Evolutionary conservation across 2,797 vertebrate genomes (phyloP), one percentile per base, ranked within the genome.

Genomic region (Rachycentron canadum): DNA sequence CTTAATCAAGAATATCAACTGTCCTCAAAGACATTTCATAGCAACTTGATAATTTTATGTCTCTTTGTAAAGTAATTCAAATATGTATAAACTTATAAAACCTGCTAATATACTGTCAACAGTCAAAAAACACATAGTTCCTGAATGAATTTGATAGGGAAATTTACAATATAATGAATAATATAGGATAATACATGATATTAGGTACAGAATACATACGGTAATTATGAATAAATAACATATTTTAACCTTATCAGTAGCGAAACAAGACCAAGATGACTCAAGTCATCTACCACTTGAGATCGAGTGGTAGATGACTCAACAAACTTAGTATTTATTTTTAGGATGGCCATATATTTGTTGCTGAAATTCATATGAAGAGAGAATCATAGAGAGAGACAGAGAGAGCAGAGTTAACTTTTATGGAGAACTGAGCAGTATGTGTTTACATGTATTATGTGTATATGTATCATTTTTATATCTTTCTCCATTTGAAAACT

Each of bases 401-500:
- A 32, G 36, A 19, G 21, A 9, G 10, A 56, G 32, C 8, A 30
- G 19, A 34, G 11, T 28, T 63, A 28, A 12, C 7, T n/a, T n/a
- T 36, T 41, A 13, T 30, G 13, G 53, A 19, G 43, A 16, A 62
- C 47, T 25, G 4, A 43, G 30, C 5, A 41, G 3, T 2, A 8
- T 32, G 16, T 49, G 36, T 74, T 40, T 14, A 2, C 25, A 26
- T 61, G 25, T 56, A 16, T 30, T 5, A 47, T 41, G 5, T 60
- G 14, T 5, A 2, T 9, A 56, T 59, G 32, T 7, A 16, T 55
- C 4, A 5, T 28, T 13, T 36, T 8, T 36, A 8, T 36, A 36
- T 36, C 30, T 66, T 23, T 69, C 7, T 69, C 3, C 21, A 10
- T 65, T 12, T 73, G 21, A 62, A 64, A 84, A 41, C 40, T 10